phyloP scores from a whole-genome alignment of 2,888 invertebrate genomes.

The Lutraria lutraria region DNA sequence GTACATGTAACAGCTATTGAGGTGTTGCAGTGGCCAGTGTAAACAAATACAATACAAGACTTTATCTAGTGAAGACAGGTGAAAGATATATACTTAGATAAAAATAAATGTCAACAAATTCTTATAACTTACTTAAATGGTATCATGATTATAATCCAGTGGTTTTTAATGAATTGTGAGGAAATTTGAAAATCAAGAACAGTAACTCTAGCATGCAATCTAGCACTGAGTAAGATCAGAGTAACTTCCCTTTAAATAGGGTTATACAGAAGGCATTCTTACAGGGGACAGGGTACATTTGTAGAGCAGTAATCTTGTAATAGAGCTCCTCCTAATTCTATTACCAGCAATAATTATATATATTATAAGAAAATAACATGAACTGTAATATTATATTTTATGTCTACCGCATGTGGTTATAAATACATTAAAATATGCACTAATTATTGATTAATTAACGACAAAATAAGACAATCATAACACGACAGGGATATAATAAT shows the following conservation, averaged over 20 bases:
- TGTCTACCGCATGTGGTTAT: background rate
- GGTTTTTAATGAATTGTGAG: background rate
- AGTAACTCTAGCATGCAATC: slow-evolving; percentile 18
- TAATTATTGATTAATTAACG: background rate
- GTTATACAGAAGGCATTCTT: no score
- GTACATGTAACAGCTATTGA: no score
- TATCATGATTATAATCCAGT: background rate
- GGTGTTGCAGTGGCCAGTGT: background rate
- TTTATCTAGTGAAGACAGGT: slow-evolving; percentile 14
- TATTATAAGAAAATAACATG: no score
- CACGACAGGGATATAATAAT: background rate
- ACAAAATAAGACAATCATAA: background rate
- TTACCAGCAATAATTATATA: no score
- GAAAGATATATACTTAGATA: background rate
- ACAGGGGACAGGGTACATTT: no score
- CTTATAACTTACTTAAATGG: background rate
- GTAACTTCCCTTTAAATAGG: slow-evolving; percentile 4
- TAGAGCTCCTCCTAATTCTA: no score
- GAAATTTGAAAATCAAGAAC: background rate
- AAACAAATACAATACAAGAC: background rate
- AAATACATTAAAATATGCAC: background rate
- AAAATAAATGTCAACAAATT: background rate
- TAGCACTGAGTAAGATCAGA: background rate
- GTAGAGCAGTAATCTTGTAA: no score
- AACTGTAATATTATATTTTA: no score